Percentiles rank a stretch among this genome's conserved stretches.
phyloP scores from a whole-genome alignment of 92 coral and sea anemone species.

The Plumapathes pennacea region DNA sequence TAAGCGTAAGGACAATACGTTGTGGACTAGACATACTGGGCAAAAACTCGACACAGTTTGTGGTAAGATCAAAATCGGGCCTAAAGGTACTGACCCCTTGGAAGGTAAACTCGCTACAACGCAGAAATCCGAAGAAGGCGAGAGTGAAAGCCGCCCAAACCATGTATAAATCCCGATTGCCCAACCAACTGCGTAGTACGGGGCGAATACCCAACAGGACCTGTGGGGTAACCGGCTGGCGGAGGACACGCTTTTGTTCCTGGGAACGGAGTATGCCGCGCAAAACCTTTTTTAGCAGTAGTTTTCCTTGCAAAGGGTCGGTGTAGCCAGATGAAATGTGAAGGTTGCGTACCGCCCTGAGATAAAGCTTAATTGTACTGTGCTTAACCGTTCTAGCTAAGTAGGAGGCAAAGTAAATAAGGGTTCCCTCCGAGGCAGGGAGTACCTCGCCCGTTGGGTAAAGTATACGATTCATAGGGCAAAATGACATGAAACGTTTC shows the following conservation, averaged over 20 bases:
- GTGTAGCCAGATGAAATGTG: slow-evolving; percentile 7
- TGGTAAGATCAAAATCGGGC: slow-evolving; percentile 8
- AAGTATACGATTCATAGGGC: neutral
- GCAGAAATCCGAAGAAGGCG: slow-evolving; percentile 20
- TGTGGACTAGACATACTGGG: slow-evolving; percentile 6
- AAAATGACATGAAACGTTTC: slow-evolving; percentile 5
- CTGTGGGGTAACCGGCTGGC: slow-evolving; percentile 4
- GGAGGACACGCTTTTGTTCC: neutral
- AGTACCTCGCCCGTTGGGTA: neutral
- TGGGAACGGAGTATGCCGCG: slow-evolving; percentile 15
- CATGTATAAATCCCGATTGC: slow-evolving; percentile 1
- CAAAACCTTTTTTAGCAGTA: slow-evolving; percentile 1
- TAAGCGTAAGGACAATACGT: slow-evolving; percentile 4
- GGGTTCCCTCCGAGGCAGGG: slow-evolving; percentile 10
- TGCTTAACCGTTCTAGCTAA: neutral
- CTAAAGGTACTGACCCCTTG: neutral
- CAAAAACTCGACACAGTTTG: neutral
- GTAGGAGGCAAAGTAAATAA: slow-evolving; percentile 8
- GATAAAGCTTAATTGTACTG: slow-evolving; percentile 4
- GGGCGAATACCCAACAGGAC: neutral
- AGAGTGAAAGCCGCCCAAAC: slow-evolving; percentile 20
- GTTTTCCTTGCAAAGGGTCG: slow-evolving; percentile 6
- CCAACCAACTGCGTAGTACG: neutral
- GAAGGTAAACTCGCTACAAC: slow-evolving; percentile 5
- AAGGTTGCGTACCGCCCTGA: too few species aligned